phyloP scores from a whole-genome alignment of 2,797 vertebrate species.

The Philypnodon macrostomus region DNA sequence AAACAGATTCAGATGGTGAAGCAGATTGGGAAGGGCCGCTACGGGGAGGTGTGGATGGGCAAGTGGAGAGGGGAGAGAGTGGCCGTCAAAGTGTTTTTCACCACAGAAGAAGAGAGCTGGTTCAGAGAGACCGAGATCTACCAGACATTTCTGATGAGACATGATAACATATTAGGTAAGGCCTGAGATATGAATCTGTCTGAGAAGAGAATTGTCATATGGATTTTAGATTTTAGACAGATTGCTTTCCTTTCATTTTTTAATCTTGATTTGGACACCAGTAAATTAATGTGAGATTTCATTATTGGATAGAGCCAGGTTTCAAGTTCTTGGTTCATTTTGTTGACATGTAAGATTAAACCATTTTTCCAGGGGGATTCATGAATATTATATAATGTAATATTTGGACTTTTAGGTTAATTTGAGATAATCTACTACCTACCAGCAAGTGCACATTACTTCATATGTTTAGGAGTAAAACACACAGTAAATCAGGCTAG shows the following conservation, averaged over 20 bases:
- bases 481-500: too few relatives aligned
- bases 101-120: constrained; percentile 97
- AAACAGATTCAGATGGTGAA: constrained; percentile 99
- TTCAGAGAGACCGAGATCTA: constrained; percentile 98
- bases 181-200: background rate
- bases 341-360: too few relatives aligned
- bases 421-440: too few relatives aligned
- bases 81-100: constrained; percentile 96
- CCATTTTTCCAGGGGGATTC: too few relatives aligned
- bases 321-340: too few relatives aligned
- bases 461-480: too few relatives aligned
- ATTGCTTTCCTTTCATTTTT: background rate
- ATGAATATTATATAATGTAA: too few relatives aligned
- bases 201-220: background rate
- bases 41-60: constrained; percentile 98
- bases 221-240: too few relatives aligned
- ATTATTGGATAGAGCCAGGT: too few relatives aligned
- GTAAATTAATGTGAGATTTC: too few relatives aligned
- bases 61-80: constrained; percentile 94
- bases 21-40: constrained; percentile 95
- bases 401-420: too few relatives aligned
- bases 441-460: too few relatives aligned
- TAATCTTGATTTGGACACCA: background rate
- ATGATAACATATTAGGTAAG: constrained; percentile 96
- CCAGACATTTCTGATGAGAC: constrained; percentile 96